Percentiles rank a stretch among this genome's conserved stretches.
phyloP scores from a whole-genome alignment of 2,797 vertebrate species.

The Euthynnus affinis region DNA sequence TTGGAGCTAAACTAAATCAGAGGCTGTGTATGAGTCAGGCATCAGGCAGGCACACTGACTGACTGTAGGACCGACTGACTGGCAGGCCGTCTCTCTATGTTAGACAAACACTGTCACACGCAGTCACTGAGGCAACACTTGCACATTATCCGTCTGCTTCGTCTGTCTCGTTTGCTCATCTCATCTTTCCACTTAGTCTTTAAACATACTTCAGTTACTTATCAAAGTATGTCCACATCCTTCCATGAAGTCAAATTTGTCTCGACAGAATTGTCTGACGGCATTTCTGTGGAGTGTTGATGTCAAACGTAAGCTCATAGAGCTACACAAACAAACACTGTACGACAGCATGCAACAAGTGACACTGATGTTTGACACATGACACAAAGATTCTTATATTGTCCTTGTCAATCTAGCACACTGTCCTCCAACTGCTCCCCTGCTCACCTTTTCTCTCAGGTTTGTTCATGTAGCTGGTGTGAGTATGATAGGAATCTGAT shows the following conservation, averaged over 20 bases:
- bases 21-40: slow-evolving; percentile 49
- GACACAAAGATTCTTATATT: slow-evolving; percentile 26
- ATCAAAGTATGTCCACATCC: not conserved
- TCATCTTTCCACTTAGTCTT: slow-evolving; percentile 30
- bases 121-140: slow-evolving; percentile 26
- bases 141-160: slow-evolving; percentile 14
- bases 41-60: slow-evolving; percentile 38
- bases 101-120: slow-evolving; percentile 64
- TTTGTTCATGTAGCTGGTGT: slow-evolving; percentile 61
- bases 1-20: slow-evolving; percentile 4
- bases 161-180: slow-evolving; percentile 8
- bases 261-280: not conserved
- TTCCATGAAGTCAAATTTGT: not conserved
- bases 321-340: not conserved
- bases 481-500: slow-evolving; percentile 68
- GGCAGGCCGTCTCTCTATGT: slow-evolving; percentile 38
- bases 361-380: slow-evolving; percentile 19
- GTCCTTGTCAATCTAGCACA: not conserved
- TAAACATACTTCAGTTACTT: slow-evolving; percentile 3
- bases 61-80: slow-evolving; percentile 28
- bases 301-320: not conserved
- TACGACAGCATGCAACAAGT: not conserved
- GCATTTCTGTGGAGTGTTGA: not conserved
- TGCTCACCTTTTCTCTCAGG: slow-evolving; percentile 51
- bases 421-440: not conserved